These are phyloP conservation scores for Eilema depressum DNA, from an alignment of 2,888 invertebrate genomes.

Conservation along the genomic window DNA sequence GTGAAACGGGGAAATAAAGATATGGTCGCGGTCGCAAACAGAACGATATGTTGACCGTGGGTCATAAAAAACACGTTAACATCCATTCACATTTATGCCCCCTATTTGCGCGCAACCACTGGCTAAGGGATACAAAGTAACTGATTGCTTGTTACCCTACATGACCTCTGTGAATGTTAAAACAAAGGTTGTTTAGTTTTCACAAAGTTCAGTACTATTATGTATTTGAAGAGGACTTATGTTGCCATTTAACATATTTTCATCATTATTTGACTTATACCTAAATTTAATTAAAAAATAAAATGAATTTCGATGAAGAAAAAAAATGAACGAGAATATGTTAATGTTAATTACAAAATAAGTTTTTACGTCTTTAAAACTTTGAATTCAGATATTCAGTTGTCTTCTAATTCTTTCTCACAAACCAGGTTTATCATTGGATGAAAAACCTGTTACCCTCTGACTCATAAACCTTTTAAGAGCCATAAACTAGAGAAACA, in stretches of 20 bases:
- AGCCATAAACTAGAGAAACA: slow-evolving; percentile 10
- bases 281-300: too few species aligned
- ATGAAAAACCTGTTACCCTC: slow-evolving; percentile 1
- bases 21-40: slow-evolving; percentile 81
- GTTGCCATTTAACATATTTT: neutral
- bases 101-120: slow-evolving; percentile 80
- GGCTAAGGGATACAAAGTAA: slow-evolving; percentile 77
- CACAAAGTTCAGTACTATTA: neutral
- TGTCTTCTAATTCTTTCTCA: neutral
- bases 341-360: neutral
- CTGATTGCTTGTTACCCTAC: slow-evolving; percentile 77
- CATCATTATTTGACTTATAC: too few species aligned
- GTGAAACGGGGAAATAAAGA: slow-evolving; percentile 77
- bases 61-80: slow-evolving; percentile 87
- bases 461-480: neutral
- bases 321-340: too few species aligned
- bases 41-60: slow-evolving; percentile 82
- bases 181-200: slow-evolving; percentile 22
- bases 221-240: neutral
- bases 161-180: slow-evolving; percentile 59
- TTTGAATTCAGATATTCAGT: neutral
- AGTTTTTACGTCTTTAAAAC: neutral
- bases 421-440: neutral
- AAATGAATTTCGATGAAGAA: too few species aligned
- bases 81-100: slow-evolving; percentile 86